These are phyloP conservation scores for Chesias legatella DNA, from an alignment of 2,888 invertebrate species.

Conservation along the genomic window DNA sequence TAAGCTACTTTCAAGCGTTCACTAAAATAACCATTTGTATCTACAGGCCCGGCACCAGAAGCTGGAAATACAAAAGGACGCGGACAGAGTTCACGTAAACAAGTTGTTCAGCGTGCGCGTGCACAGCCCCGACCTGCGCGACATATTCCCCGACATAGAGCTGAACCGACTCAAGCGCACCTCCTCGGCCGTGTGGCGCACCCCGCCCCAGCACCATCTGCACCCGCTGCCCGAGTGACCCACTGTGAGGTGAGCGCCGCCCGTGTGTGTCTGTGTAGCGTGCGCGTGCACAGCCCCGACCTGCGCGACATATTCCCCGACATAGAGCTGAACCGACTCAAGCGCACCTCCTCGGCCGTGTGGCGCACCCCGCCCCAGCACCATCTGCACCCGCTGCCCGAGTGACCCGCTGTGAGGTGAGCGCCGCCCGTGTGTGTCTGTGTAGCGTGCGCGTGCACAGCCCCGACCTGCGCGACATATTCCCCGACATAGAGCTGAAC, in stretches of 20 bases:
- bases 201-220: too few relatives aligned
- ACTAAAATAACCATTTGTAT: not conserved
- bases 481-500: slow-evolving; percentile 83
- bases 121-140: slow-evolving; percentile 83
- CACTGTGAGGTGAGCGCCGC: too few relatives aligned
- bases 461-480: slow-evolving; percentile 84
- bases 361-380: too few relatives aligned
- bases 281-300: slow-evolving; percentile 82
- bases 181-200: slow-evolving; percentile 88
- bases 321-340: slow-evolving; percentile 82
- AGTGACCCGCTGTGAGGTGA: too few relatives aligned
- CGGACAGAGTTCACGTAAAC: slow-evolving; percentile 68
- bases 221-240: too few relatives aligned
- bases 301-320: slow-evolving; percentile 84
- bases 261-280: too few relatives aligned
- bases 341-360: slow-evolving; percentile 86
- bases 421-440: too few relatives aligned
- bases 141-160: slow-evolving; percentile 85
- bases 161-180: slow-evolving; percentile 83
- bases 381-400: too few relatives aligned
- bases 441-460: slow-evolving; percentile 82
- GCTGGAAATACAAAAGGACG: slow-evolving; percentile 66
- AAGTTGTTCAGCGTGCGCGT: slow-evolving; percentile 82
- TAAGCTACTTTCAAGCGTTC: too few relatives aligned
- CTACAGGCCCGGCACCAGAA: slow-evolving; percentile 57